Percentiles rank a stretch among this genome's conserved stretches.
Evolutionary conservation across 2,888 invertebrate genomes (phyloP).

Genomic region (Ophion slaviceki): DNA sequence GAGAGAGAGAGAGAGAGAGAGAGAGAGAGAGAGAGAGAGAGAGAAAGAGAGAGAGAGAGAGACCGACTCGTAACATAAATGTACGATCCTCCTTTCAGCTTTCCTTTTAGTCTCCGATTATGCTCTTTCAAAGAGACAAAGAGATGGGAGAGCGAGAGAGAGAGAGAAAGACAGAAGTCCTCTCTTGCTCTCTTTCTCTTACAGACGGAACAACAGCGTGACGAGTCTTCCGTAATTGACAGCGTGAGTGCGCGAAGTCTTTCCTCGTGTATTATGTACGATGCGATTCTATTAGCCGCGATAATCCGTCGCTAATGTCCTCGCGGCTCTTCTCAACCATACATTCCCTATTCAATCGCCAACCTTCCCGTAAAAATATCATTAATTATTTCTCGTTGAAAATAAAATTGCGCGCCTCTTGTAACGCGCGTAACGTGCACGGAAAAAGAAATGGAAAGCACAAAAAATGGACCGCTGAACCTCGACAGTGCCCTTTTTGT

Average conservation of each 20-base stretch:
- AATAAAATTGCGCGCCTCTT: constrained; percentile 21
- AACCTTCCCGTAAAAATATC: constrained; percentile 54
- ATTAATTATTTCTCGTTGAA: constrained; percentile 60
- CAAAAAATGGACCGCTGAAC: not conserved
- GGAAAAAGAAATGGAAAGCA: not conserved
- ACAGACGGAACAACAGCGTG: constrained; percentile 45
- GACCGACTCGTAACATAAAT: constrained; percentile 27
- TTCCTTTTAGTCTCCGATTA: constrained; percentile 59
- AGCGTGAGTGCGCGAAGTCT: constrained; percentile 58
- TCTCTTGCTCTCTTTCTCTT: constrained; percentile 41
- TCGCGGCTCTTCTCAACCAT: constrained; percentile 42
- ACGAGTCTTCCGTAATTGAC: constrained; percentile 60
- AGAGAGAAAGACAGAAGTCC: constrained; percentile 46
- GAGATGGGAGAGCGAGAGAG: not conserved
- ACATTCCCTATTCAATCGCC: not conserved
- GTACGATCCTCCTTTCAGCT: constrained; percentile 42
- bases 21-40: constrained; percentile 32
- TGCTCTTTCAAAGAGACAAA: constrained; percentile 34
- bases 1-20: constrained; percentile 2
- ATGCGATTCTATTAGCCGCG: constrained; percentile 57
- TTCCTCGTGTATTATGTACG: constrained; percentile 35
- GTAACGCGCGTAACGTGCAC: not conserved
- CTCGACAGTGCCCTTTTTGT: not conserved
- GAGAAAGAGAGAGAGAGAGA: constrained; percentile 10
- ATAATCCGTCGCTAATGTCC: constrained; percentile 66